Conservation (phyloP, 2,888 invertebrate species). For the Lingula anatina region DNA sequence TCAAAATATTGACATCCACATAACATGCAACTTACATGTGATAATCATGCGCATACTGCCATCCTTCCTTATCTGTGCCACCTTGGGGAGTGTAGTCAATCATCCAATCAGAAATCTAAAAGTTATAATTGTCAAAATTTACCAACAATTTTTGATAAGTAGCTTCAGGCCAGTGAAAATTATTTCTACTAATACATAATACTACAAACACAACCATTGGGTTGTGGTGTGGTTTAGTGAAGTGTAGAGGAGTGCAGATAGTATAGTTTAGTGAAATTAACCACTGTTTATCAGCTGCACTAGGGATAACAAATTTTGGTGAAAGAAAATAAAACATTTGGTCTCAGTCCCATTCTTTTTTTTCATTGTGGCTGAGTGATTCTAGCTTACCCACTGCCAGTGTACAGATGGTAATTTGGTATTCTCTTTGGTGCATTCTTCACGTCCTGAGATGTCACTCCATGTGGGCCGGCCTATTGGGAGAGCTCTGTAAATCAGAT, state of each 20-base stretch:
- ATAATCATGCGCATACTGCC: conserved; percentile 93
- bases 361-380: background rate
- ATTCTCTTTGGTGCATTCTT: conserved; percentile 78
- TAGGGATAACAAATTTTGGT: no score
- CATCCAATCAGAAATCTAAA: conserved; percentile 71
- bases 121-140: background rate
- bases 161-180: no score
- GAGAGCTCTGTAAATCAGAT: conserved; percentile 60
- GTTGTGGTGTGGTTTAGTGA: no score
- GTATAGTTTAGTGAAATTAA: no score
- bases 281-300: no score
- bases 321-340: no score
- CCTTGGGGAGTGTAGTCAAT: conserved; percentile 86
- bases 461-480: conserved; percentile 77
- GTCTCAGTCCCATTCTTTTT: no score
- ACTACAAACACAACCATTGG: no score
- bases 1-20: no score
- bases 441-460: conserved; percentile 82
- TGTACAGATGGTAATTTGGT: conserved; percentile 78
- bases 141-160: no score
- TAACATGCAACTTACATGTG: conserved; percentile 43
- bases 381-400: conserved; percentile 75
- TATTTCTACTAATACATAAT: no score
- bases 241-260: no score
- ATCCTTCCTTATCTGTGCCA: conserved; percentile 85